Evolutionary conservation across 1,140 invertebrate species (phyloP), one percentile per base, ranked within the genome.

Genomic region (Conus betulinus): DNA sequence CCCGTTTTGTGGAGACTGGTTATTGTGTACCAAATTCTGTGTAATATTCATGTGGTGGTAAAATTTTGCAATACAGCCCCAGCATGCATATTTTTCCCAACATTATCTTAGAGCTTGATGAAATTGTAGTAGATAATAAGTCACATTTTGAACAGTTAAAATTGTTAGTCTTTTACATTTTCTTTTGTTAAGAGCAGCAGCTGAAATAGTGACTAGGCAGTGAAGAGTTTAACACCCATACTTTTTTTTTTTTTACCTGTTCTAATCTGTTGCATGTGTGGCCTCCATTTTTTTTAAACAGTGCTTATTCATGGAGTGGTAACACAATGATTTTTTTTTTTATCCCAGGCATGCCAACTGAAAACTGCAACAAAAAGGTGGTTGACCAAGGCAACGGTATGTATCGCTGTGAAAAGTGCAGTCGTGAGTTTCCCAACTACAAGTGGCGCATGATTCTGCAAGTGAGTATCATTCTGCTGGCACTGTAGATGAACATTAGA

Each of bases 341-440:
- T 0, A 63, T 89, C 91, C 0, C 84, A 98, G 95, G 97, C 98
- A 3, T 99, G 99, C 93, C 98, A 0, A 96, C 96, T 87, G 96
- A 97, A 17, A 96, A 97, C 74, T 99, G 98, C 94, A 99, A 99
- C 93, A 99, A 99, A 93, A 99, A 99, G 95, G 96, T 97, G 1
- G 95, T 99, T 53, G 98, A 99, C 95, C 96, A 97, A 93, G 97
- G 97, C 79, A 98, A 98, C 94, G 98, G 97, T 11, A 96, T 97
- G 91, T 99, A 97, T 94, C 96, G 98, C 89, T 99, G 99, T 95
- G 99, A 99, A 94, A 99, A 99, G 95, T 99, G 99, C 94, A 96
- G 97, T 90, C 96, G 96, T 81, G 97, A 98, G 88, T 98, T 96
- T 94, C 97, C 97, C 0, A 97, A 97, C 91, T 99, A 97, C 93